A percentile compares a stretch with the other conserved stretches of the same genome.
phyloP scores from a whole-genome alignment of 2,888 invertebrate species.

The Drosophila recens region DNA sequence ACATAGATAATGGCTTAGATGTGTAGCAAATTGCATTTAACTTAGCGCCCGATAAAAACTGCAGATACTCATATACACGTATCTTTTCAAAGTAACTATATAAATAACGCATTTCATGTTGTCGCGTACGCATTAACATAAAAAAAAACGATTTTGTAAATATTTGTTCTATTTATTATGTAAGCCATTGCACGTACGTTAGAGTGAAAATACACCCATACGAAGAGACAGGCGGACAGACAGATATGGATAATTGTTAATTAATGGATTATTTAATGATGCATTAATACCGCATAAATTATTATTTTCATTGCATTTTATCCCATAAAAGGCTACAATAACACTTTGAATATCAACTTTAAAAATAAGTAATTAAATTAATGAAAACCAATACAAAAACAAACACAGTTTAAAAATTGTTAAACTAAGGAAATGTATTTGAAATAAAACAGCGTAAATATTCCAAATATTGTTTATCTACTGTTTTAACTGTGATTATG shows the following conservation, averaged over 20 bases:
- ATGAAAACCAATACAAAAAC: conserved; percentile 32
- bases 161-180: conserved; percentile 67
- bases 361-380: conserved; percentile 54
- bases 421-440: conserved; percentile 42
- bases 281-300: conserved; percentile 71
- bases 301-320: conserved; percentile 67
- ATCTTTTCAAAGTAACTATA: conserved; percentile 20
- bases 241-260: conserved; percentile 67
- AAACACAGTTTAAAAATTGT: conserved; percentile 47
- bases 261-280: conserved; percentile 77
- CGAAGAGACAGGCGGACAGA: conserved; percentile 8
- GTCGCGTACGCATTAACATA: conserved; percentile 30
- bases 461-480: conserved; percentile 7
- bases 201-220: conserved; percentile 21
- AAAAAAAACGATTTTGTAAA: conserved; percentile 60
- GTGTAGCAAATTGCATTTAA: conserved; percentile 45
- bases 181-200: conserved; percentile 49
- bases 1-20: conserved; percentile 48
- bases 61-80: conserved; percentile 18
- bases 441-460: conserved; percentile 51
- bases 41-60: conserved; percentile 26
- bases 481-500: not conserved
- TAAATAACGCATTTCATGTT: conserved; percentile 26
- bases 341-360: conserved; percentile 64
- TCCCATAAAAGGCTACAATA: conserved; percentile 41